Evolutionary conservation across 2,113 vertebrate species (phyloP).

Genomic region (Leptobrachium ailaonicum): DNA sequence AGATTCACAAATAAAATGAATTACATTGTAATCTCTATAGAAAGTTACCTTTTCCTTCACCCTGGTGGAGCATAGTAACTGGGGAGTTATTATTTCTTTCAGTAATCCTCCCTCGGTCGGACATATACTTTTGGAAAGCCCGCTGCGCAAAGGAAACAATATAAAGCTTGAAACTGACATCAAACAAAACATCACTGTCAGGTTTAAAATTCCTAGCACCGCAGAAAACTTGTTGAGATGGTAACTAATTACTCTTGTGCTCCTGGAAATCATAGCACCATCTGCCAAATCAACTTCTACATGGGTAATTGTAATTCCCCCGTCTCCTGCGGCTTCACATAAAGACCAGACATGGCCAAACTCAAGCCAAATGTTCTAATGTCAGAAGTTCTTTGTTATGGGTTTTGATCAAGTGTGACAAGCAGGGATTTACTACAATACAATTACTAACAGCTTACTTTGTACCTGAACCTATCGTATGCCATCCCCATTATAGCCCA

Average conservation of each 20-base stretch:
- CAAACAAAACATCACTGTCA: conserved; percentile 24
- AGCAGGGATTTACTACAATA: conserved; percentile 72
- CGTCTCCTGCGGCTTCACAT: conserved; percentile 71
- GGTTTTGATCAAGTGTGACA: conserved; percentile 74
- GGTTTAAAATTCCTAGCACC: conserved; percentile 40
- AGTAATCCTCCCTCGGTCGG: conserved; percentile 63
- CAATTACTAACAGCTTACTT: conserved; percentile 72
- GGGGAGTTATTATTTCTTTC: conserved; percentile 69
- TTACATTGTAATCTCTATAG: too few relatives aligned
- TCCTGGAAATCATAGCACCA: conserved; percentile 69
- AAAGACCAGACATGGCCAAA: conserved; percentile 68
- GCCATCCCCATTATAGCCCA: conserved; percentile 72
- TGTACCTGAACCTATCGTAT: conserved; percentile 71
- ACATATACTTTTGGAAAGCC: conserved; percentile 66
- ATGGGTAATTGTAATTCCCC: conserved; percentile 72
- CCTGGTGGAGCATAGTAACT: conserved; percentile 68
- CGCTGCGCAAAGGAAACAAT: conserved; percentile 54
- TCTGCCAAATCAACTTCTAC: conserved; percentile 73
- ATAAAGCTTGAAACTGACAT: conserved; percentile 52
- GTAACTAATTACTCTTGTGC: conserved; percentile 66
- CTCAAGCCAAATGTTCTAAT: conserved; percentile 68
- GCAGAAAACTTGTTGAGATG: conserved; percentile 35
- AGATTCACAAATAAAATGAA: too few relatives aligned
- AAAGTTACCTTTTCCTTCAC: conserved; percentile 55
- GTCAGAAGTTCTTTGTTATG: conserved; percentile 76